Evolutionary conservation across 64 coral and sea anemone genomes (phyloP).

Genomic region (Hydrozoanthus tunicans): DNA sequence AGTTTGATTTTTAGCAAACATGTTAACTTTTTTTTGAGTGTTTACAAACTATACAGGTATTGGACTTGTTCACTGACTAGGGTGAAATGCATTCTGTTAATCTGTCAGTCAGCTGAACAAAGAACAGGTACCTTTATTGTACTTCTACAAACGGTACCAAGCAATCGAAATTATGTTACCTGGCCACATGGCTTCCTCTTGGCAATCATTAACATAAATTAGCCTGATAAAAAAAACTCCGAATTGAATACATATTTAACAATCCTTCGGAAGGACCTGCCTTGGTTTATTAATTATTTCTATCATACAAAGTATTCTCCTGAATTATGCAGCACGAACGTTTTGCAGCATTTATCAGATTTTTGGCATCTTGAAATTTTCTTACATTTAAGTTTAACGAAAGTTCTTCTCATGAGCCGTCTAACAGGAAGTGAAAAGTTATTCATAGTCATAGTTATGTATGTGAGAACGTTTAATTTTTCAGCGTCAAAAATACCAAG

Average conservation of each 20-base stretch:
- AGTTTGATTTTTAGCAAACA: neutral
- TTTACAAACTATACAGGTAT: neutral
- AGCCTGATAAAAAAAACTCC: neutral
- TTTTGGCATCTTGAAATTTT: neutral
- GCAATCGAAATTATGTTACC: slow-evolving; percentile 40
- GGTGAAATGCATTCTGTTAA: slow-evolving; percentile 27
- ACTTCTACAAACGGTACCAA: slow-evolving; percentile 23
- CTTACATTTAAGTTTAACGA: neutral
- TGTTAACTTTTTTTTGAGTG: slow-evolving; percentile 13
- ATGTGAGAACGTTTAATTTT: neutral
- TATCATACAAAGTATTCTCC: slow-evolving; percentile 5
- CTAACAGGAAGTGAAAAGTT: too few relatives aligned
- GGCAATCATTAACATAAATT: slow-evolving; percentile 18
- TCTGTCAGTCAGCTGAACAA: slow-evolving; percentile 9
- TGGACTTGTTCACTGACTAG: neutral
- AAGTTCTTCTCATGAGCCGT: neutral
- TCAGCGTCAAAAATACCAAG: neutral
- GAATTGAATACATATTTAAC: slow-evolving; percentile 31
- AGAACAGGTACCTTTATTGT: slow-evolving; percentile 37
- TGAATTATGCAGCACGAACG: slow-evolving; percentile 23
- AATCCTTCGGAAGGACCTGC: neutral
- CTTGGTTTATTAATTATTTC: slow-evolving; percentile 34
- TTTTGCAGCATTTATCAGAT: slow-evolving; percentile 2
- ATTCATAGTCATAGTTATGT: too few relatives aligned
- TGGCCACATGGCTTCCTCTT: slow-evolving; percentile 13